These are phyloP conservation scores for Oncorhynchus gorbuscha DNA, from an alignment of 2,113 vertebrate species.

Conservation along the genomic window DNA sequence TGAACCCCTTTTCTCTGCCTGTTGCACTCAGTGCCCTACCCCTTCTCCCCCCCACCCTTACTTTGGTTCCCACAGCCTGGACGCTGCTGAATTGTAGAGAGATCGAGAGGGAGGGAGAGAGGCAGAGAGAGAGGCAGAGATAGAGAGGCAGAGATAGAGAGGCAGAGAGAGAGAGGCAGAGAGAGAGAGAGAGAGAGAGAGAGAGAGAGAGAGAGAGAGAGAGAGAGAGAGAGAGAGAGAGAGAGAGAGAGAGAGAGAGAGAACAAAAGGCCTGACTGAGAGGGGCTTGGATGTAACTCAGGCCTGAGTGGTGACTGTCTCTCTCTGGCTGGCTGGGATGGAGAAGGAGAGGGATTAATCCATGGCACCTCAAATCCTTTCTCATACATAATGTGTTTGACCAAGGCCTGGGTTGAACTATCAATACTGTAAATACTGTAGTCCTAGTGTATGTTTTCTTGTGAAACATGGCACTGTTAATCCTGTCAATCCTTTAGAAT, in stretches of 20 bases:
- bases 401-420: neutral
- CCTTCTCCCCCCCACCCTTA: neutral
- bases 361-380: too few species aligned
- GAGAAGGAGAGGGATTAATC: neutral
- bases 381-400: neutral
- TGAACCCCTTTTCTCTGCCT: neutral
- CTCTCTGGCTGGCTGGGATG: neutral
- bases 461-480: neutral
- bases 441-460: neutral
- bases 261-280: neutral
- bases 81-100: conserved; percentile 34
- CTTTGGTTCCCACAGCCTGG: conserved; percentile 50
- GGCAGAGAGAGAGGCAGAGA: neutral
- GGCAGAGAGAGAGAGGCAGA: neutral
- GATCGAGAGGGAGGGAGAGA: too few species aligned
- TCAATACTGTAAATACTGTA: neutral
- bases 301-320: conserved; percentile 1
- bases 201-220: neutral
- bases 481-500: neutral
- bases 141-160: too few species aligned
- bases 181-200: too few species aligned
- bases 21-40: neutral
- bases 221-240: neutral
- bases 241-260: neutral
- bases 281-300: neutral